Percentiles rank a stretch among this genome's conserved stretches.
Conservation (phyloP, 2,797 vertebrate species). For the Clarias fuscus region DNA sequence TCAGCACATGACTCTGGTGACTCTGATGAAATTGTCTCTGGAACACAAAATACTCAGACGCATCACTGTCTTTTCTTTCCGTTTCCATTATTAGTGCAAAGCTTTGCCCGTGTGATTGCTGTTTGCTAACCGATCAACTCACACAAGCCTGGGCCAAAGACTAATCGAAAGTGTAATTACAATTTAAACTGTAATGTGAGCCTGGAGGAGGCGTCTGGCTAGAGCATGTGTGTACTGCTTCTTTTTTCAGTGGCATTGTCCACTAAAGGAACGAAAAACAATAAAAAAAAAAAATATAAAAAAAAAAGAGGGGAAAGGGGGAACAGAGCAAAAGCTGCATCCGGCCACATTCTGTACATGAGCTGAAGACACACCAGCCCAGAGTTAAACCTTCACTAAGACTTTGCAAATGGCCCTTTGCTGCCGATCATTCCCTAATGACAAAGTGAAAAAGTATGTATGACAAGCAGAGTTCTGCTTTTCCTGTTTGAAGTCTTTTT, state of each 20-base stretch:
- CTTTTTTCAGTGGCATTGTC: neutral
- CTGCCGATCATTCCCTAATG: constrained; percentile 8
- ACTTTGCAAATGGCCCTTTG: constrained; percentile 15
- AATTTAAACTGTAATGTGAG: neutral
- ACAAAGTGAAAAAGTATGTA: neutral
- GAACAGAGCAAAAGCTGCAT: constrained; percentile 15
- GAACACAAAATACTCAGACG: neutral
- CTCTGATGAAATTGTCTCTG: neutral
- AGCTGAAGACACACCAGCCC: neutral
- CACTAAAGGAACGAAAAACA: neutral
- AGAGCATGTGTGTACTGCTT: neutral
- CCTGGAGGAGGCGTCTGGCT: constrained; percentile 15
- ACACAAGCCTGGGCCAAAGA: neutral
- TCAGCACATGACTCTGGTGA: neutral
- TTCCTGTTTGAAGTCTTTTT: constrained; percentile 62
- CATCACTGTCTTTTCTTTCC: neutral
- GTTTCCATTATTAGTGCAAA: neutral
- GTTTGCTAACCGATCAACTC: neutral
- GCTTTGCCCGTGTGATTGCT: neutral
- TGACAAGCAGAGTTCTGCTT: constrained; percentile 38
- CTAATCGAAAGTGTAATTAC: constrained; percentile 17
- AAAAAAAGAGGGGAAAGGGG: neutral
- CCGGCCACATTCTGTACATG: constrained; percentile 42
- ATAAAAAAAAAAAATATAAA: too few relatives aligned
- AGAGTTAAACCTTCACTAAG: constrained; percentile 37